phyloP scores from a whole-genome alignment of 2,113 vertebrate species.

The Salvelinus fontinalis region DNA sequence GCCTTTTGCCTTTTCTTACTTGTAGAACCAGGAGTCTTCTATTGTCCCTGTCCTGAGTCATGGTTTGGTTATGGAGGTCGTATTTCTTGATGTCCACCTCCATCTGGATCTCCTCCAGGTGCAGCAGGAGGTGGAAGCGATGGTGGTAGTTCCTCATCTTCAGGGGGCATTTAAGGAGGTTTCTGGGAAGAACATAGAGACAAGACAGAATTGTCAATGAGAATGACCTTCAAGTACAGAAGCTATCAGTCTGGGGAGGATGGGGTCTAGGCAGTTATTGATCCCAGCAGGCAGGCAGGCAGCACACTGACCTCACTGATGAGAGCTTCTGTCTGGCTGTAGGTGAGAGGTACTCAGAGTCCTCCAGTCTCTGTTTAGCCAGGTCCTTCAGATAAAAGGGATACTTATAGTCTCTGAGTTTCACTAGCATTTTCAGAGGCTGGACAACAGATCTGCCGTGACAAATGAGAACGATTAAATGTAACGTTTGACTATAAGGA shows the following conservation, averaged over 20 bases:
- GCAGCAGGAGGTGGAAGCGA: constrained; percentile 81
- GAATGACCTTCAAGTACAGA: not conserved
- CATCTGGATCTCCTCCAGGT: constrained; percentile 93
- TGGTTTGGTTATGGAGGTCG: constrained; percentile 73
- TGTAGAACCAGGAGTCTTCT: constrained; percentile 75
- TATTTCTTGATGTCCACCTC: constrained; percentile 86
- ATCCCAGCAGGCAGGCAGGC: not conserved
- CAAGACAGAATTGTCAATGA: not conserved
- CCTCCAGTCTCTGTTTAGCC: constrained; percentile 50
- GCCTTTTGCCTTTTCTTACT: constrained; percentile 59
- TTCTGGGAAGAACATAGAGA: constrained; percentile 58
- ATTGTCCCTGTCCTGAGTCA: constrained; percentile 72
- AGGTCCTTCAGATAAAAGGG: constrained; percentile 57
- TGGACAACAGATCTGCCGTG: constrained; percentile 40
- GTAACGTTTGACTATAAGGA: too few species aligned
- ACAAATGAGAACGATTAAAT: not conserved
- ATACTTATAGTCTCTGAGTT: constrained; percentile 47
- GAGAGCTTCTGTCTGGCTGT: constrained; percentile 41
- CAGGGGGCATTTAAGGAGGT: constrained; percentile 69
- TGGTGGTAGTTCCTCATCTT: constrained; percentile 73
- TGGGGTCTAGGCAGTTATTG: too few species aligned
- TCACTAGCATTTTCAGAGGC: constrained; percentile 13
- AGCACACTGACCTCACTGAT: constrained; percentile 56
- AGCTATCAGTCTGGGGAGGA: too few species aligned
- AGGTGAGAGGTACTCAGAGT: constrained; percentile 42